Base-by-base conservation (phyloP, 2,888 invertebrate genomes). In the Heteromyza rotundicornis region DNA sequence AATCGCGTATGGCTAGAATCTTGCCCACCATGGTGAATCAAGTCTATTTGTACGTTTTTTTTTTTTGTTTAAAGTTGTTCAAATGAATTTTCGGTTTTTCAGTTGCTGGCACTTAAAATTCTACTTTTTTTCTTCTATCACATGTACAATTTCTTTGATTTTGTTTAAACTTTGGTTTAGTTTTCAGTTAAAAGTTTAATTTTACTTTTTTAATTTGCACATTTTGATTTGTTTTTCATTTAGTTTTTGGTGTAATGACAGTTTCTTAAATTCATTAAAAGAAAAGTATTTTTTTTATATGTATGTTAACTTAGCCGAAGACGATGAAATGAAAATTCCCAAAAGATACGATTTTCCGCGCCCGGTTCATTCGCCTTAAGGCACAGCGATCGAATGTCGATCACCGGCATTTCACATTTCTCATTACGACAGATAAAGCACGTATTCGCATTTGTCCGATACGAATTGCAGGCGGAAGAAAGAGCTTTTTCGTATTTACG, bases 1-100 rank as follows among this genome's bases (percentile, higher is more conserved):
- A 72, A 65, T 83, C 83, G 66, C 80, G 79, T 62, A 83, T 72
- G 63, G 77, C 77, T 71, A 83, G 73, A 66, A 83, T 75, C 74
- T 83, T 82, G 74, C 81, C 82, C 71, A 83, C 83, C 82, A 82
- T 82, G 70, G 75, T 77, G 44, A n/a, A n/a, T 40, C 59, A 40
- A 2, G 23, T 20, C 2, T 10, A 40, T 64, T 50, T 32, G 16
- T 17, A 8, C 32, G 59, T 47, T 56, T 53, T 32, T 59, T 64
- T 64, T 59, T 64, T 22, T 22, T 59, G 56, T n/a, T 23, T 27
- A 44, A 44, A 17, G 35, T 20, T 10, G 16, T 59, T 49, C 35
- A 36, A 55, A 19, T 10, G 47, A 36, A 12, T 55, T 44, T 53
- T 35, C n/a, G n/a, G n/a, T n/a, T 52, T 61, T 61, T 20, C 8